phyloP scores from a whole-genome alignment of 2,888 invertebrate genomes.

The Mechanitis mazaeus region DNA sequence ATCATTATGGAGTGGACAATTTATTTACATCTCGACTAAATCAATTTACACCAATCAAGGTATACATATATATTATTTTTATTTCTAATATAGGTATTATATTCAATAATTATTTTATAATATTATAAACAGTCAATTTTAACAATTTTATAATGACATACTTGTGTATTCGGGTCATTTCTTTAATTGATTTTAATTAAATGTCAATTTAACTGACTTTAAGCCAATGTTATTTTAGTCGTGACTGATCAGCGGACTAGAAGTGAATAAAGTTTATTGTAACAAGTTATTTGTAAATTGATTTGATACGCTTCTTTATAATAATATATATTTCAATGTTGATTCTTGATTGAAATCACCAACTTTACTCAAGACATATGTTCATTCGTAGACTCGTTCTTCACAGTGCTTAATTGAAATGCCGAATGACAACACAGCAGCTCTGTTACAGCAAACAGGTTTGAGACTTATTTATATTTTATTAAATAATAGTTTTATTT shows the following conservation, averaged over 20 bases:
- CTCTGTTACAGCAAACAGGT: constrained; percentile 27
- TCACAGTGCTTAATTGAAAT: constrained; percentile 15
- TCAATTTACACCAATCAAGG: too few relatives aligned
- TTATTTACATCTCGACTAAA: too few relatives aligned
- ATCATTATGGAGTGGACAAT: too few relatives aligned
- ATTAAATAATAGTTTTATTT: not conserved
- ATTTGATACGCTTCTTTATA: constrained; percentile 10
- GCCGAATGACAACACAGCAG: constrained; percentile 26
- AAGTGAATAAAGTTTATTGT: not conserved
- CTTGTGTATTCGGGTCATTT: not conserved
- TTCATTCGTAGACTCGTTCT: not conserved
- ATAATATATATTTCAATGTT: constrained; percentile 2
- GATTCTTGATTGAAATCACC: not conserved
- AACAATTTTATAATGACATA: not conserved
- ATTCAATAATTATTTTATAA: not conserved
- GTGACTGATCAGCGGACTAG: not conserved
- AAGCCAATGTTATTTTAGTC: not conserved
- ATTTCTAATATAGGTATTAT: too few relatives aligned
- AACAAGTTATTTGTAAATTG: constrained; percentile 10
- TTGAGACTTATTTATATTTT: constrained; percentile 10
- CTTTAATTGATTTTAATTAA: not conserved
- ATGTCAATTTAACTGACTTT: not conserved
- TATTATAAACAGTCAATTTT: not conserved
- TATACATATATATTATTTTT: too few relatives aligned
- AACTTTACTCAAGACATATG: not conserved